phyloP scores from a whole-genome alignment of 2,113 vertebrate genomes.

The Anoplopoma fimbria region DNA sequence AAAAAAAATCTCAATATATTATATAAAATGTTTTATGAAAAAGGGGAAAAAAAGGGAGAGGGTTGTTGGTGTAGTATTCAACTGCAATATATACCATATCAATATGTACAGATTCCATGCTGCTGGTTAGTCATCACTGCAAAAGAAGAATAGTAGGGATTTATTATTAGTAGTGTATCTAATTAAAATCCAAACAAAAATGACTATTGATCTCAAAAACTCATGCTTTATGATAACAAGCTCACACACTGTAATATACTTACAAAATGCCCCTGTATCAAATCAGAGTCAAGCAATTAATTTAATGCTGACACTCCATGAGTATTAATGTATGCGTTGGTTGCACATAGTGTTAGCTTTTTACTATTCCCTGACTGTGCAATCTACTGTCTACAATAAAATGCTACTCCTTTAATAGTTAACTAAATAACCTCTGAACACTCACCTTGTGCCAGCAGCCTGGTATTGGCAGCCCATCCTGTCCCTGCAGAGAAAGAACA shows the following conservation, averaged over 20 bases:
- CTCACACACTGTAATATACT: conserved; percentile 57
- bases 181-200: conserved; percentile 33
- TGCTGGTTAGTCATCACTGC: conserved; percentile 91
- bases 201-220: not conserved
- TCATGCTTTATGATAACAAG: conserved; percentile 38
- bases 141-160: conserved; percentile 79
- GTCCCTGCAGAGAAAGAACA: conserved; percentile 85
- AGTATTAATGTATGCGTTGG: not conserved
- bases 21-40: conserved; percentile 88
- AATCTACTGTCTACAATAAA: conserved; percentile 11
- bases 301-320: conserved; percentile 21
- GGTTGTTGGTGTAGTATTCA: conserved; percentile 76
- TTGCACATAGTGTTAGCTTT: conserved; percentile 30
- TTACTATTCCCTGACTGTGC: not conserved
- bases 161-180: conserved; percentile 43
- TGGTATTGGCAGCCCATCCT: conserved; percentile 93
- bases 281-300: conserved; percentile 63
- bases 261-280: conserved; percentile 73
- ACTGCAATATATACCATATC: conserved; percentile 89
- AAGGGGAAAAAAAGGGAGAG: conserved; percentile 79
- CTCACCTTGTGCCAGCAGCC: conserved; percentile 98
- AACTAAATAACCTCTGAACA: conserved; percentile 8
- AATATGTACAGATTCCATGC: conserved; percentile 90
- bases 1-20: conserved; percentile 91
- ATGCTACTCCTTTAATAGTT: conserved; percentile 1